Percentiles rank a stretch among this genome's conserved stretches.
Evolutionary conservation across 1,140 invertebrate species (phyloP).

Genomic region (Papilio polytes): DNA sequence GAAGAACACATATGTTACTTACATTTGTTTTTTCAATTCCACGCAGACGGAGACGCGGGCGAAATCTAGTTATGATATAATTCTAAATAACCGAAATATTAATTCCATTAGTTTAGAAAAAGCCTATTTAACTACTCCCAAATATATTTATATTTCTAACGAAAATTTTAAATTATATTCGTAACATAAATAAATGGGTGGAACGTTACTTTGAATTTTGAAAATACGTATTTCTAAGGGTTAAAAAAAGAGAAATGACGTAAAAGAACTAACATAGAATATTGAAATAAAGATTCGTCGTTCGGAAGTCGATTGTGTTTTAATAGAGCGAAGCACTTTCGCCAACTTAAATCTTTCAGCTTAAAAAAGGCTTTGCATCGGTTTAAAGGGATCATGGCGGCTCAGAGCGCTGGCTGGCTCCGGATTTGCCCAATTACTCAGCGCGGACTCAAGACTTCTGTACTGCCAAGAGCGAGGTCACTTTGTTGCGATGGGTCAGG

Average conservation of each 20-base stretch:
- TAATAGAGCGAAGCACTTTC: slow-evolving; percentile 79
- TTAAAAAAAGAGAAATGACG: no score
- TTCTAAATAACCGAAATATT: background rate
- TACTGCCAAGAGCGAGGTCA: slow-evolving; percentile 5
- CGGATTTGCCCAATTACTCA: slow-evolving; percentile 76
- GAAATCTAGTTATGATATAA: no score
- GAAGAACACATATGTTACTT: no score
- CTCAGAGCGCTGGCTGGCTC: slow-evolving; percentile 69
- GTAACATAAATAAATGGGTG: background rate
- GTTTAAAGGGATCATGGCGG: slow-evolving; percentile 78
- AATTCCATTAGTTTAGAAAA: background rate
- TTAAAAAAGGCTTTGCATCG: slow-evolving; percentile 81
- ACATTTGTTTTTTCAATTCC: no score
- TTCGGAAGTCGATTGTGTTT: slow-evolving; percentile 68
- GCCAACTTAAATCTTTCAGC: slow-evolving; percentile 81
- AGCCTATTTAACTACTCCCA: background rate
- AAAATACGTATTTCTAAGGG: no score
- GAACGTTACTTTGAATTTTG: no score
- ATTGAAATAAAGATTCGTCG: slow-evolving; percentile 22
- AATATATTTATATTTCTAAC: background rate
- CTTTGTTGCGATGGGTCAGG: slow-evolving; percentile 34
- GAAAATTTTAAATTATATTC: background rate
- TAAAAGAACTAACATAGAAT: background rate
- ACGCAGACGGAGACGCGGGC: no score
- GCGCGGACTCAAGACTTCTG: slow-evolving; percentile 42